These are phyloP conservation scores for Micoletzkya japonica DNA, from an alignment of 2,888 invertebrate genomes.

Conservation along the genomic window DNA sequence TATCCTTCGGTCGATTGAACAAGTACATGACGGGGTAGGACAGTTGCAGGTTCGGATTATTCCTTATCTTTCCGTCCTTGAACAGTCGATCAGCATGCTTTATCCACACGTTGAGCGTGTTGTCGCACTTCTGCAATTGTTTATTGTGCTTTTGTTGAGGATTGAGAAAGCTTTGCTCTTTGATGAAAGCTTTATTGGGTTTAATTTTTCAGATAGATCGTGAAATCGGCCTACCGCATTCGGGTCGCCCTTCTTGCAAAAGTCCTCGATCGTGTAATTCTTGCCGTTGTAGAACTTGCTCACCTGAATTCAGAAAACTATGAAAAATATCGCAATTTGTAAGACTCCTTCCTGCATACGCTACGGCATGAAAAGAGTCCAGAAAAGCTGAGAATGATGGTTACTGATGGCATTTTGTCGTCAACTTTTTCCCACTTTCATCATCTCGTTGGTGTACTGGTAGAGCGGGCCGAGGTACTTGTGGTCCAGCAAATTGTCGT, in stretches of 20 bases:
- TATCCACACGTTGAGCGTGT: slow-evolving; percentile 61
- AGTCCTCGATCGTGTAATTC: slow-evolving; percentile 55
- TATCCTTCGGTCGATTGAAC: slow-evolving; percentile 62
- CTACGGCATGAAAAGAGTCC: too few relatives aligned
- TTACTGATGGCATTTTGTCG: too few relatives aligned
- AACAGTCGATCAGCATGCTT: slow-evolving; percentile 62
- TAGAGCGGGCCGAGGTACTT: slow-evolving; percentile 54
- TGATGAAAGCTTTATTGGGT: not conserved
- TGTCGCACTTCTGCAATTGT: slow-evolving; percentile 57
- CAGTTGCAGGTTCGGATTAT: slow-evolving; percentile 62
- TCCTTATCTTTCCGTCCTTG: slow-evolving; percentile 51
- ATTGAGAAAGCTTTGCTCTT: not conserved
- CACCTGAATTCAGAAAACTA: slow-evolving; percentile 40
- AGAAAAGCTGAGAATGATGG: too few relatives aligned
- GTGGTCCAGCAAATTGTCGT: slow-evolving; percentile 56
- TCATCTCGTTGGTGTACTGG: slow-evolving; percentile 59
- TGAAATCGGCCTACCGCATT: too few relatives aligned
- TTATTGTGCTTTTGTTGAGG: too few relatives aligned
- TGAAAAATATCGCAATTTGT: too few relatives aligned
- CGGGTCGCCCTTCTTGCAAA: slow-evolving; percentile 56
- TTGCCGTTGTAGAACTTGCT: slow-evolving; percentile 46
- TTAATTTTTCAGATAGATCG: not conserved
- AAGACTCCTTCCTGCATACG: too few relatives aligned
- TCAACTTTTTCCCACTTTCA: slow-evolving; percentile 35
- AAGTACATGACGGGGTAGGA: slow-evolving; percentile 63